phyloP scores from a whole-genome alignment of 2,113 vertebrate genomes.

The Hystrix cristata region DNA sequence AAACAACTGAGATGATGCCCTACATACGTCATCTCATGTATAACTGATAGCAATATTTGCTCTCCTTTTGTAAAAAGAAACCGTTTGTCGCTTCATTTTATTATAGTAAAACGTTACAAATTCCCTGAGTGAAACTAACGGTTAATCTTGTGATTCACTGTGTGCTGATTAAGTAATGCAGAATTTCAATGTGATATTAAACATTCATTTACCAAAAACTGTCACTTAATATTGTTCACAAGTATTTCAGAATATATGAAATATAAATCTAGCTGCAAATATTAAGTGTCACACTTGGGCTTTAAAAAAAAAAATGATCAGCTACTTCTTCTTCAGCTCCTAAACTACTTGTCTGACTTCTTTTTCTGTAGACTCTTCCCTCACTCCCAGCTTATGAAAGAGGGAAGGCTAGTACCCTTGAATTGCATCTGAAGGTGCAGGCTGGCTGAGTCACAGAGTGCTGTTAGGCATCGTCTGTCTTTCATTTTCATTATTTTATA shows the following conservation, averaged over 20 bases:
- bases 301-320: neutral
- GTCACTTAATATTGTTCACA: neutral
- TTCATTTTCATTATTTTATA: slow-evolving; percentile 49
- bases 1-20: neutral
- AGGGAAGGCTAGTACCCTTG: neutral
- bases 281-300: neutral
- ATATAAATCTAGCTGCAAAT: neutral
- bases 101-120: neutral
- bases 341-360: neutral
- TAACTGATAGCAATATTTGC: neutral
- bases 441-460: neutral
- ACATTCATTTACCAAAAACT: neutral
- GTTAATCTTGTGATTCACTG: neutral
- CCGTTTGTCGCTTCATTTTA: neutral
- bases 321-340: neutral
- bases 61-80: neutral
- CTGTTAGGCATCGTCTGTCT: slow-evolving; percentile 25
- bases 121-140: neutral
- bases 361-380: neutral
- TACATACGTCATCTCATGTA: neutral
- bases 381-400: neutral
- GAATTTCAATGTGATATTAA: neutral
- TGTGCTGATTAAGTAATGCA: neutral
- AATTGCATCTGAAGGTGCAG: neutral
- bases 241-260: slow-evolving; percentile 22